phyloP scores from a whole-genome alignment of 2,888 invertebrate genomes.

The Drosophila subsilvestris region DNA sequence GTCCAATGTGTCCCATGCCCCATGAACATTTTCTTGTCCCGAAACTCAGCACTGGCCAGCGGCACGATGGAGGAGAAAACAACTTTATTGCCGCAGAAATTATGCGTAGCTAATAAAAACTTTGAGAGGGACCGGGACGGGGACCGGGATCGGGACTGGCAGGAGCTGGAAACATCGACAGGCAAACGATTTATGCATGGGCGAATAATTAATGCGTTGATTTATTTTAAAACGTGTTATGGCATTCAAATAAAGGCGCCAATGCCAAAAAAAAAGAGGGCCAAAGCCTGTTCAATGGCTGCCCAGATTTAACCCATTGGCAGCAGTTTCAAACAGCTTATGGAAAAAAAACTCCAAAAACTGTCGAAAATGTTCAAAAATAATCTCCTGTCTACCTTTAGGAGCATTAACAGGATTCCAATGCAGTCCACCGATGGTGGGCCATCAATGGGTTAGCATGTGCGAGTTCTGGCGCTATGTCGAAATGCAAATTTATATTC shows the following conservation, averaged over 20 bases:
- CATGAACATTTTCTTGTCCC: slow-evolving; percentile 51
- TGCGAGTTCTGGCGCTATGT: slow-evolving; percentile 39
- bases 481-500: slow-evolving; percentile 55
- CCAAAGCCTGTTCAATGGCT: slow-evolving; percentile 9
- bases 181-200: slow-evolving; percentile 67
- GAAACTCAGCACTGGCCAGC: neutral
- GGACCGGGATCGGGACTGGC: neutral
- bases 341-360: neutral
- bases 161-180: slow-evolving; percentile 61
- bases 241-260: slow-evolving; percentile 68
- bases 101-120: slow-evolving; percentile 78
- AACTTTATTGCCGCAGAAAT: slow-evolving; percentile 80
- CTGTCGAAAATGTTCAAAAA: neutral
- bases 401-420: slow-evolving; percentile 1
- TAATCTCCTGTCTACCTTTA: slow-evolving; percentile 1
- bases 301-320: slow-evolving; percentile 55
- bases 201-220: slow-evolving; percentile 74
- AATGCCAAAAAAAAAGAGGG: slow-evolving; percentile 14
- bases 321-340: neutral
- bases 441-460: slow-evolving; percentile 55
- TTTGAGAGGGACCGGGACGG: slow-evolving; percentile 15
- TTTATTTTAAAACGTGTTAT: slow-evolving; percentile 76
- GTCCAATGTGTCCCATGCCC: slow-evolving; percentile 22
- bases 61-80: slow-evolving; percentile 22
- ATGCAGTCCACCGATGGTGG: neutral